Percentiles rank a stretch among this genome's conserved stretches.
These are phyloP conservation scores for Hesperophylax magnus DNA, from an alignment of 1,140 invertebrate genomes.

Conservation along the genomic window DNA sequence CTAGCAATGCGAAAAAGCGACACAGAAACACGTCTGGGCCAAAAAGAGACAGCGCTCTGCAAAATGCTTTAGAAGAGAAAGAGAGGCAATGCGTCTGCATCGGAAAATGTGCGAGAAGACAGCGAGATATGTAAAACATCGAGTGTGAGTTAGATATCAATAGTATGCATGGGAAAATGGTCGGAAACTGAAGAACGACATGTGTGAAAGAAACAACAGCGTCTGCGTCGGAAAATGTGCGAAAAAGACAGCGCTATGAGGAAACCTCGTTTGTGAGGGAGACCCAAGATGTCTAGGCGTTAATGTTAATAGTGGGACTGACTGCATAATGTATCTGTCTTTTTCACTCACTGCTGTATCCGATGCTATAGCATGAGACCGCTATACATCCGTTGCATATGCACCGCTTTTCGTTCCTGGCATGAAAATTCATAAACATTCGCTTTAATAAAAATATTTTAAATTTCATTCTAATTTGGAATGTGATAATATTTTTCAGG, in stretches of 20 bases:
- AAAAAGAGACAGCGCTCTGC: slow-evolving; percentile 1
- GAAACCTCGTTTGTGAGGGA: not conserved
- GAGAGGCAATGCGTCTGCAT: slow-evolving; percentile 25
- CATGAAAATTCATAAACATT: not conserved
- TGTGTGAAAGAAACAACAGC: no score
- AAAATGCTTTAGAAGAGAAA: not conserved
- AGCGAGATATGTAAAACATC: no score
- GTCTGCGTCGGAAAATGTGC: slow-evolving; percentile 1
- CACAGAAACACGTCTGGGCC: slow-evolving; percentile 7
- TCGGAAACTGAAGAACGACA: no score
- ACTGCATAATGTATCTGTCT: not conserved
- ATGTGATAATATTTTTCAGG: no score
- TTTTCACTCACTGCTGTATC: no score
- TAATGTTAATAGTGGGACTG: not conserved
- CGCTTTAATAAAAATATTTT: no score
- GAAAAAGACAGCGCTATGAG: not conserved
- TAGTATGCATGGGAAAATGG: no score
- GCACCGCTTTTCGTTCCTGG: not conserved
- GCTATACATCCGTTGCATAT: slow-evolving; percentile 7
- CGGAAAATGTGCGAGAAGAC: not conserved
- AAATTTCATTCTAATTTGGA: no score
- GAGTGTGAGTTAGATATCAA: no score
- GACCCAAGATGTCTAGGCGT: not conserved
- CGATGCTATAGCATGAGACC: not conserved
- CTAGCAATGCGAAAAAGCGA: not conserved